phyloP scores from a whole-genome alignment of 1,140 invertebrate genomes.

The Panagrolaimus sp. region DNA sequence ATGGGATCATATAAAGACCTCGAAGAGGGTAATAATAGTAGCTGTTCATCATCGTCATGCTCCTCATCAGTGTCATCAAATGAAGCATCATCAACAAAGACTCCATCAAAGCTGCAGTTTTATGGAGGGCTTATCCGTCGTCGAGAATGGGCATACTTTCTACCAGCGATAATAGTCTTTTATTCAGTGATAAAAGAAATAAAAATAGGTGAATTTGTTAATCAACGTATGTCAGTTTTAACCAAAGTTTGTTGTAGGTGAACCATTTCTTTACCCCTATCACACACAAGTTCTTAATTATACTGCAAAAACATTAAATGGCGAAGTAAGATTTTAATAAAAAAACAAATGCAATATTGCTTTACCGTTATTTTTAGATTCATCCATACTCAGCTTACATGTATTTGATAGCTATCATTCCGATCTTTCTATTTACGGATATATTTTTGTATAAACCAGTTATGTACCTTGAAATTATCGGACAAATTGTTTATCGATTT shows the following conservation, averaged over 20 bases:
- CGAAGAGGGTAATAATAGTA: too few relatives aligned
- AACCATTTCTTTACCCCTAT: slow-evolving; percentile 35
- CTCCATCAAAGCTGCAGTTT: too few relatives aligned
- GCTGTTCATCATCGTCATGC: too few relatives aligned
- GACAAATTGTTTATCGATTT: slow-evolving; percentile 40
- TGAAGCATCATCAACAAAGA: too few relatives aligned
- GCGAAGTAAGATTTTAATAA: slow-evolving; percentile 26
- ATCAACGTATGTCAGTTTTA: too few relatives aligned
- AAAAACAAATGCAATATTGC: slow-evolving; percentile 8
- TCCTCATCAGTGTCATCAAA: too few relatives aligned
- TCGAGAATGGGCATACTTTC: background rate
- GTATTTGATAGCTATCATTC: slow-evolving; percentile 38
- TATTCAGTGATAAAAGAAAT: slow-evolving; percentile 42
- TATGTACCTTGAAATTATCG: slow-evolving; percentile 48
- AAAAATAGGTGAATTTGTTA: too few relatives aligned
- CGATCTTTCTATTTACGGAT: slow-evolving; percentile 48
- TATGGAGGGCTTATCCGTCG: too few relatives aligned
- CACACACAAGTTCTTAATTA: slow-evolving; percentile 45
- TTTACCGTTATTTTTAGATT: slow-evolving; percentile 61
- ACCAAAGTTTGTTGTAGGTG: too few relatives aligned
- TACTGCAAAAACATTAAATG: slow-evolving; percentile 33
- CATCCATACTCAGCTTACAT: slow-evolving; percentile 45
- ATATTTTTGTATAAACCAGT: slow-evolving; percentile 45
- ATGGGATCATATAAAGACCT: too few relatives aligned
- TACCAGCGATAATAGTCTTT: slow-evolving; percentile 16